Conservation (phyloP, 2,797 vertebrate genomes). For the Nothura maculosa region DNA sequence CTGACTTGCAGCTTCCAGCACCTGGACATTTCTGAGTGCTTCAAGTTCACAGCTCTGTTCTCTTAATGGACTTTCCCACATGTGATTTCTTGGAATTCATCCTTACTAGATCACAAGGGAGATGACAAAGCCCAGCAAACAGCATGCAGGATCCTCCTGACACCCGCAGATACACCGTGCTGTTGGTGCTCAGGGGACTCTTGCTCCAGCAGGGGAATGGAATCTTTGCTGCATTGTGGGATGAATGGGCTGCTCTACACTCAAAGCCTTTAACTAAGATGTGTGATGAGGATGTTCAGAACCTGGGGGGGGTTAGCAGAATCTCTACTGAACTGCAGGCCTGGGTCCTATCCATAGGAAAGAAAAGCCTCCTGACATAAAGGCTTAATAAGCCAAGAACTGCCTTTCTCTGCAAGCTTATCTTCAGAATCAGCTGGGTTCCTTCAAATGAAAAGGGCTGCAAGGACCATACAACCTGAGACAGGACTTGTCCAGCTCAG, state of each 20-base stretch:
- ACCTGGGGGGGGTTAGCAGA: background rate
- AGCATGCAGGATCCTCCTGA: background rate
- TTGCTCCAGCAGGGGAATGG: background rate
- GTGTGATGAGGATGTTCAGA: background rate
- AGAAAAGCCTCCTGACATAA: background rate
- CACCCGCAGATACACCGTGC: rapidly evolving
- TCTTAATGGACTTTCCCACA: background rate
- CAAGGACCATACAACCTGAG: background rate
- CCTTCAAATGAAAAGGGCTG: background rate
- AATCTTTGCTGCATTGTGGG: background rate
- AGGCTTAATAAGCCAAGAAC: background rate
- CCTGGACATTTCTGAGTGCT: background rate
- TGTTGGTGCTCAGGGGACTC: background rate
- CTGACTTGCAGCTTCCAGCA: background rate
- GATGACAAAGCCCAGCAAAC: background rate
- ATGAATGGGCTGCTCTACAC: background rate
- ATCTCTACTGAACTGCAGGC: background rate
- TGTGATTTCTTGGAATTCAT: background rate
- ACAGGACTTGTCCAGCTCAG: background rate
- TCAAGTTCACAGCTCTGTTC: background rate
- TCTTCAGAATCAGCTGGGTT: background rate
- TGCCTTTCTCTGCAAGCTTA: background rate
- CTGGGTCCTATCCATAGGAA: background rate
- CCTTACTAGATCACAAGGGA: background rate
- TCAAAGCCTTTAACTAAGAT: background rate